A percentile compares a stretch with the other conserved stretches of the same genome.
Evolutionary conservation across 1,140 invertebrate genomes (phyloP).

Genomic region (Tribolium madens): DNA sequence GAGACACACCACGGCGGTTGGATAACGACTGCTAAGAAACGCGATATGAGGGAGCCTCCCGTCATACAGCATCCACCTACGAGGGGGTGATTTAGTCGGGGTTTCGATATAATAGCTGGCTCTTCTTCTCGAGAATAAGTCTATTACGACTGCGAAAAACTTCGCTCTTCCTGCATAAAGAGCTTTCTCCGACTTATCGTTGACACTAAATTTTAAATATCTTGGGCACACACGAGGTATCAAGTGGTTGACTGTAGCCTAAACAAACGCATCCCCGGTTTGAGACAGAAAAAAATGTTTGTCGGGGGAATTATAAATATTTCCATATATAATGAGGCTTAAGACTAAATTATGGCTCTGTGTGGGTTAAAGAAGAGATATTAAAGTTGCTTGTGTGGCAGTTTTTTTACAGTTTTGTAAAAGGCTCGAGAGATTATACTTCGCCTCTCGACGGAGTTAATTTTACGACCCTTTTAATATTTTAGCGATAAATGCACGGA

Average conservation of each 20-base stretch:
- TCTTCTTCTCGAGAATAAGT: slow-evolving; percentile 6
- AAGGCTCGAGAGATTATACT: slow-evolving; percentile 30
- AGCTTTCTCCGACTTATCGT: not conserved
- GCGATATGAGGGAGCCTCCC: slow-evolving; percentile 34
- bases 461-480: slow-evolving; percentile 37
- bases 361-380: slow-evolving; percentile 42
- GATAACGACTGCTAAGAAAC: slow-evolving; percentile 49
- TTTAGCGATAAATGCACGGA: slow-evolving; percentile 29
- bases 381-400: slow-evolving; percentile 29
- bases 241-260: slow-evolving; percentile 48
- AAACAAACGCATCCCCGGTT: slow-evolving; percentile 50
- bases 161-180: not conserved
- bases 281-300: slow-evolving; percentile 46
- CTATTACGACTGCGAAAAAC: not conserved
- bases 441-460: slow-evolving; percentile 14
- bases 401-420: slow-evolving; percentile 33
- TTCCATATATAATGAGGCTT: slow-evolving; percentile 52
- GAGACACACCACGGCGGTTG: slow-evolving; percentile 49
- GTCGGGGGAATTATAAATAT: slow-evolving; percentile 50
- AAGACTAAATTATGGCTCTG: slow-evolving; percentile 44
- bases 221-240: slow-evolving; percentile 8
- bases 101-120: not conserved
- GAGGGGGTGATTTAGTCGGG: not conserved
- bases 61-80: slow-evolving; percentile 11
- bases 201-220: not conserved